Evolutionary conservation across 2,888 invertebrate genomes (phyloP).

Genomic region (Synanthedon formicaeformis): DNA sequence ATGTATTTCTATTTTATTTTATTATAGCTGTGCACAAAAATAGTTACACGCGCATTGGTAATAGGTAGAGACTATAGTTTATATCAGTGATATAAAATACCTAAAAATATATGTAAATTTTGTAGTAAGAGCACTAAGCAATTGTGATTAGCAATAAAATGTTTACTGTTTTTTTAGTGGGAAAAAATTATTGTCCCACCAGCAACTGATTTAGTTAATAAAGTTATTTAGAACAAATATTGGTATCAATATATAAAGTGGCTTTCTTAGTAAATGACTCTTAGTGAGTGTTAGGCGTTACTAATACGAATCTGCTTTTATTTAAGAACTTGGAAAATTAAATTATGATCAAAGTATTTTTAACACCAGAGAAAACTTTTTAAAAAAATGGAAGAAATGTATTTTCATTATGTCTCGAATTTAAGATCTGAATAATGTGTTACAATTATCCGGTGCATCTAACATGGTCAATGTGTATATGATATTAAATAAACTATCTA

Average conservation of each 20-base stretch:
- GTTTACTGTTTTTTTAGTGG: too few relatives aligned
- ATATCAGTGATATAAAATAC: too few relatives aligned
- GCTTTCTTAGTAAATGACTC: too few relatives aligned
- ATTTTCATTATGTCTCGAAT: background rate
- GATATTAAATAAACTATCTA: slow-evolving; percentile 1
- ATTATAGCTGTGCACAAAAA: slow-evolving; percentile 17
- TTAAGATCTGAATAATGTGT: slow-evolving; percentile 23
- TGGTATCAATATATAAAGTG: too few relatives aligned
- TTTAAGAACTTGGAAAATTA: too few relatives aligned
- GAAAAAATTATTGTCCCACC: too few relatives aligned
- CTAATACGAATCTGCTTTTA: too few relatives aligned
- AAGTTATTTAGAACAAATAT: too few relatives aligned
- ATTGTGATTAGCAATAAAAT: background rate
- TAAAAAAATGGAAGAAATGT: background rate
- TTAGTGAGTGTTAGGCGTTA: too few relatives aligned
- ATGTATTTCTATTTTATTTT: slow-evolving; percentile 25
- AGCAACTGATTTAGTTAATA: too few relatives aligned
- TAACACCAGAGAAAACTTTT: slow-evolving; percentile 11
- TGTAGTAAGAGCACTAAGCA: background rate
- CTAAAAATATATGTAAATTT: background rate
- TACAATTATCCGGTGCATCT: slow-evolving; percentile 19
- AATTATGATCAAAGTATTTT: slow-evolving; percentile 2
- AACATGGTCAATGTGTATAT: slow-evolving; percentile 10
- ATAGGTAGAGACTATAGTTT: too few relatives aligned
- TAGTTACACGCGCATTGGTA: background rate